phyloP scores from a whole-genome alignment of 2,797 vertebrate species.

The Distichodus sexfasciatus region DNA sequence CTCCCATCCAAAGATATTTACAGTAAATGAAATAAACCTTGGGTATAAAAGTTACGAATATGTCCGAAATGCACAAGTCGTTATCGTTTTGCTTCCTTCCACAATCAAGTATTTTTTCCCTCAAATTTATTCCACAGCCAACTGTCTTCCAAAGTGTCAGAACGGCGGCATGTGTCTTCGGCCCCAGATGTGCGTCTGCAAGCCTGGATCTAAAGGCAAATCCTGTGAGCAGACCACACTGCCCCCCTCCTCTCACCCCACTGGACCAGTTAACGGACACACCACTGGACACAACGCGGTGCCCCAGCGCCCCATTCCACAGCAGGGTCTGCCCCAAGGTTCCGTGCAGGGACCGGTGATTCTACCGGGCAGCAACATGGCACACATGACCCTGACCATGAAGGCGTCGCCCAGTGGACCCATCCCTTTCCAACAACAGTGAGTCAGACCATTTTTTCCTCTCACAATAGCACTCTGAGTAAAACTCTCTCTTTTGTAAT shows the following conservation, averaged over 20 bases:
- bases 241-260: conserved; percentile 68
- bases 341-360: conserved; percentile 38
- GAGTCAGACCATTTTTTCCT: conserved; percentile 67
- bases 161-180: conserved; percentile 96
- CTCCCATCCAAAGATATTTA: no score
- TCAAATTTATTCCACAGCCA: conserved; percentile 73
- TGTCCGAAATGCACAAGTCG: no score
- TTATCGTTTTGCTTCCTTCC: no score
- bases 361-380: conserved; percentile 68
- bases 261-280: conserved; percentile 63
- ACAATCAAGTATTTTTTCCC: no score
- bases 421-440: conserved; percentile 87
- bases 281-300: conserved; percentile 56
- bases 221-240: conserved; percentile 81
- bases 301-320: conserved; percentile 81
- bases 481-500: no score
- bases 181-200: conserved; percentile 94
- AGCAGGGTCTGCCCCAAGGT: conserved; percentile 73
- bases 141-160: conserved; percentile 91
- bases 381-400: conserved; percentile 89
- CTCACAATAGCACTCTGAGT: no score
- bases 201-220: conserved; percentile 88
- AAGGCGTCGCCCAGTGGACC: conserved; percentile 81
- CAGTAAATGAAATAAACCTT: no score
- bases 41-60: no score